A percentile compares a stretch with the other conserved stretches of the same genome.
Conservation (phyloP, 2,797 vertebrate genomes). For the Molothrus ater region DNA sequence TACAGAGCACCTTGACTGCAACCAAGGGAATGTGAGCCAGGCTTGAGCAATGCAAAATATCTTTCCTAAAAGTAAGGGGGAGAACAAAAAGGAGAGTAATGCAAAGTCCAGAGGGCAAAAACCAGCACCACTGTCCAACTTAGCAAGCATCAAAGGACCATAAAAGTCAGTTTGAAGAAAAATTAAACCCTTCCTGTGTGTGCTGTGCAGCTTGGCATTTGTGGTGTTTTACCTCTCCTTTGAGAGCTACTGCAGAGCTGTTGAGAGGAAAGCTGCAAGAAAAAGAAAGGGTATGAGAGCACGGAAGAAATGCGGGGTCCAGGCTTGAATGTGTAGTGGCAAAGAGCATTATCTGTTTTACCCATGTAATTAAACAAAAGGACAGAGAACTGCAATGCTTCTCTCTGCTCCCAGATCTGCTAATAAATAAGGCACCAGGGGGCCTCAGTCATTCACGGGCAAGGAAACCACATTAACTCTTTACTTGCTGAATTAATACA, state of each 20-base stretch:
- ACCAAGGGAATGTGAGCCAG: background rate
- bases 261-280: background rate
- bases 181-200: background rate
- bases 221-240: background rate
- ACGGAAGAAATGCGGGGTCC: background rate
- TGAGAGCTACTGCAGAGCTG: background rate
- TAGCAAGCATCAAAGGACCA: background rate
- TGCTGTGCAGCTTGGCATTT: background rate
- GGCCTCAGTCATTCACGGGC: background rate
- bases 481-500: background rate
- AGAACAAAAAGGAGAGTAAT: background rate
- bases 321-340: background rate
- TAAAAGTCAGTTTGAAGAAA: background rate
- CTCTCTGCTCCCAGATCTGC: background rate
- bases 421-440: slow-evolving; percentile 6
- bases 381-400: background rate
- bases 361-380: background rate
- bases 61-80: background rate
- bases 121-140: background rate
- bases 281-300: background rate
- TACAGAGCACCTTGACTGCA: background rate
- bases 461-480: background rate
- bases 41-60: background rate
- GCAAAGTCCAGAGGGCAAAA: background rate
- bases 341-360: background rate